Base-by-base conservation (phyloP, 2,888 invertebrate species). In the Caradrina kadenii region DNA sequence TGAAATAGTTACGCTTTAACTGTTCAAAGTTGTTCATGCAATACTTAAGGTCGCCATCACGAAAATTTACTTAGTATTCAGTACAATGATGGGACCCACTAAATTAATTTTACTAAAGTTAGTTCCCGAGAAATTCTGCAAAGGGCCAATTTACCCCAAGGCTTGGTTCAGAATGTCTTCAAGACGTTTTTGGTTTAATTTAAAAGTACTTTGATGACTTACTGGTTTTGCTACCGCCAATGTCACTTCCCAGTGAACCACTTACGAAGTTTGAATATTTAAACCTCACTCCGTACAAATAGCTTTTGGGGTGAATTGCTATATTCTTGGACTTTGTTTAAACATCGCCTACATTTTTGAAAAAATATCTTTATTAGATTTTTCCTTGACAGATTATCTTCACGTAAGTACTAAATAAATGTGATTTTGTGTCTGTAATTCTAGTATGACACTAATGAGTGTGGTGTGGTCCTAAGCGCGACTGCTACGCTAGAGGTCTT, bases 81-180 rank as follows among this genome's bases (percentile, higher is more conserved):
- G 76, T 79, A 89, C 88, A 91, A 91, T 90, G 87, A 86, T 81
- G 86, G 74, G 87, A 80, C 88, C 83, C 85, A 86, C 88, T 89
- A 89, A 92, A 93, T 93, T 92, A 91, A 92, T 92, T 92, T 91
- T 83, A 87, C 86, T 88, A 87, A 92, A 82, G 87, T 92, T 91
- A 89, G 89, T 92, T 91, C 68, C 82, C 79, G 84, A 85, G 80
- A 81, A 89, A 86, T 89, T 89, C 81, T 80, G 75, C 71, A 84
- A 89, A 87, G 86, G 89, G 86, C 87, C 88, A 90, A 91, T 90
- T 90, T 88, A 81, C 82, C 84, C 78, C 81, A 80, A 86, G 82
- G 79, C 83, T 82, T 79, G 82, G 80, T 83, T 84, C 78, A 84
- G 75, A 88, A 81, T 79, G 76, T 82, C 86, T 82, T 84, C 69